Base-by-base conservation (phyloP, 2,797 vertebrate genomes). In the Falco novaeseelandiae region DNA sequence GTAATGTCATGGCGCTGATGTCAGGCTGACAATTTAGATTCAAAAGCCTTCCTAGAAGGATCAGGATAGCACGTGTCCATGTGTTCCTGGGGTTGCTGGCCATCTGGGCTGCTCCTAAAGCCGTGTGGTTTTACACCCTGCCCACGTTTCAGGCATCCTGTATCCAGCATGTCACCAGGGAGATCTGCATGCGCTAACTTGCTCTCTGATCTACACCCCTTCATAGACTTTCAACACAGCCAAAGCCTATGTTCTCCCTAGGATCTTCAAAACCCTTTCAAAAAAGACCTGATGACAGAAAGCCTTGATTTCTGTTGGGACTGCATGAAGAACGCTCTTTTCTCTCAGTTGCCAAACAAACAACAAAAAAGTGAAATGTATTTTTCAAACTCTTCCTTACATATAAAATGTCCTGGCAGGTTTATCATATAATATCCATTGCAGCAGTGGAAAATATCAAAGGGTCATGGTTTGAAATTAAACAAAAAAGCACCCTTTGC, bases 371-470 rank as follows among this genome's bases (percentile, higher is more conserved):
- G 8, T 70, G 71, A 96, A 87, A 63, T 92, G 20, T 77, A 57
- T 83, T 95, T 92, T 92, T 91, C 78, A 95, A 88, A 95, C 80
- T 70, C 70, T 84, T 87, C 80, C 55, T 91, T 73, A 94, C 66
- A 77, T 70, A 95, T 44, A 84, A 96, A 94, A 95, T 58, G 91
- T 87, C 87, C 90, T 93, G 85, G 77, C 83, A 93, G 94, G 93
- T 96, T 96, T 96, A 96, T 83, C 77, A 91, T 95, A 72, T 69
- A 93, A 97, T 95, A 96, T 89, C 69, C 70, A 94, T 81, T 90
- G 85, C 87, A 90, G 90, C 83, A 95, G 72, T 95, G 83, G 93
- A 97, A 97, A 96, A 96, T 97, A 96, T 95, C 95, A 96, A 84
- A 95, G 88, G 88, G 91, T 95, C 91, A 76, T 17, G 72, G 51